Evolutionary conservation across 2,113 vertebrate species (phyloP).

Genomic region (Aepyceros melampus): DNA sequence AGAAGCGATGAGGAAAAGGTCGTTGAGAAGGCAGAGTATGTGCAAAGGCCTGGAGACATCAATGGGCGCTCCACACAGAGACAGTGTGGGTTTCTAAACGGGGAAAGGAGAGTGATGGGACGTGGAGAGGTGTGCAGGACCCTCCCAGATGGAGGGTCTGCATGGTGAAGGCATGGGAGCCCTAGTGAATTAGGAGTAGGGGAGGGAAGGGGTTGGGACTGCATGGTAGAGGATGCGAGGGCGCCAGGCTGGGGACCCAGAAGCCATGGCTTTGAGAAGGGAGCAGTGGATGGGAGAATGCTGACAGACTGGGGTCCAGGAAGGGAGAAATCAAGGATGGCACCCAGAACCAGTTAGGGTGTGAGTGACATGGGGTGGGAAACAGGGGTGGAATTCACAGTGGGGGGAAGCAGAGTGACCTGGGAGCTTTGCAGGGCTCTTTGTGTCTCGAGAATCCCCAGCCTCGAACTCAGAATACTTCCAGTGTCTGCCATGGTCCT

Average conservation of each 20-base stretch:
- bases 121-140: background rate
- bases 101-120: too few species aligned
- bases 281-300: background rate
- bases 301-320: background rate
- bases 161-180: background rate
- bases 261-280: background rate
- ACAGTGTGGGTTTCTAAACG: background rate
- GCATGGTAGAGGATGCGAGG: background rate
- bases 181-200: background rate
- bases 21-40: background rate
- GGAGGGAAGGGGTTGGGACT: background rate
- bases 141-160: background rate
- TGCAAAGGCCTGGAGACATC: background rate
- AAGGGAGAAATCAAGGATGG: background rate
- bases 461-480: background rate
- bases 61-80: background rate
- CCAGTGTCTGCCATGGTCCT: background rate
- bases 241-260: background rate
- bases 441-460: background rate
- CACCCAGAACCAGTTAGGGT: background rate
- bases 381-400: too few species aligned
- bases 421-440: background rate
- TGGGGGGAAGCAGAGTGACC: background rate
- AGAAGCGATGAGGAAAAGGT: background rate
- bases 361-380: rapidly evolving